Base-by-base conservation (phyloP, 2,113 vertebrate genomes). In the Sinocyclocheilus maitianheensis region DNA sequence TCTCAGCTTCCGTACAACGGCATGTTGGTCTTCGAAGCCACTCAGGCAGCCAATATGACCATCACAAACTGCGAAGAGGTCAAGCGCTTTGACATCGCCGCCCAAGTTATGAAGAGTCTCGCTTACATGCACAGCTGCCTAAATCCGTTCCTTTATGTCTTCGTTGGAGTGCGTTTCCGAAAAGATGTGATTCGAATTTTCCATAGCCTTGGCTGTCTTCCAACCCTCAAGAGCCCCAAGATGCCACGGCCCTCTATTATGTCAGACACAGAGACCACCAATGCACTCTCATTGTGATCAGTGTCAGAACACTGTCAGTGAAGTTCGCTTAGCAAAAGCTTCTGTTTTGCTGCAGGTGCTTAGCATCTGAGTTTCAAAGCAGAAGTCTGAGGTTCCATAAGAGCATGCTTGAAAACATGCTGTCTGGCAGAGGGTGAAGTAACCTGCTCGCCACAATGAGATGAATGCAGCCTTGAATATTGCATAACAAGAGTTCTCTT, bases 101-200 rank as follows among this genome's bases (percentile, higher is more conserved):
- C 93, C n/a, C 95, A 97, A 90, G 89, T 97, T 74, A 93, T 96
- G 40, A 96, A 96, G 89, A 93, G 93, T 40, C 30, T 97, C 0
- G 97, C 97, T 43, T 98, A 97, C 88, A 71, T 93, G 78, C 97
- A 98, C 88, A 95, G 96, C 74, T 97, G 97, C 90, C 93, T 98
- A 87, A 98, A 98, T 89, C 97, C 97, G 0, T 92, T 97, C 82
- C 94, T 99, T 62, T 98, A 97, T 0, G 96, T 92, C 22, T 97
- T 99, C 0, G 94, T 97, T 1, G 97, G 97, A 0, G 93, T 94
- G 9, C 93, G 95, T 0, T 98, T 97, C 91, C 94, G 96, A 46
- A 91, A 14, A 0, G 97, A 96, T 0, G 65, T 98, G 1, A 0
- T 89, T 16, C 93, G 87, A 37, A 88, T 96, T 37, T 71, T 96